A percentile compares a stretch with the other conserved stretches of the same genome.
phyloP scores from a whole-genome alignment of 2,888 invertebrate species.

The Mythimna loreyi region DNA sequence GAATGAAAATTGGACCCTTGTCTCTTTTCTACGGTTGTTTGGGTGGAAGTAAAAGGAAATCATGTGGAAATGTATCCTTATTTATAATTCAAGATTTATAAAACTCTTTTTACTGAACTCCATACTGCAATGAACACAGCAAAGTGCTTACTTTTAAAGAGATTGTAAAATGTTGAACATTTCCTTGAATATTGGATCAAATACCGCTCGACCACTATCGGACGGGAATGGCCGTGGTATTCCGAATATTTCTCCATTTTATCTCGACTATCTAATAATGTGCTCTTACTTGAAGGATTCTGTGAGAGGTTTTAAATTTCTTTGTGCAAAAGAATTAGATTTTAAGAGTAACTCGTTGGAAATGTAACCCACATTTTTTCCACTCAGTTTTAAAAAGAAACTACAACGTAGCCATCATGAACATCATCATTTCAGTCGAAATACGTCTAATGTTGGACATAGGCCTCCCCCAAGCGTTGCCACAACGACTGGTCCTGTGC shows the following conservation, averaged over 20 bases:
- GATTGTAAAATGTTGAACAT: constrained; percentile 41
- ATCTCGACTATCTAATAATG: constrained; percentile 51
- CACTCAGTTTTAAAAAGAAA: neutral
- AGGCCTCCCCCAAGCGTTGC: too few relatives aligned
- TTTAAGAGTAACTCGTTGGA: neutral
- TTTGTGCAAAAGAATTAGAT: neutral
- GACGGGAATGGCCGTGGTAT: constrained; percentile 45
- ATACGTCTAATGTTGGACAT: too few relatives aligned
- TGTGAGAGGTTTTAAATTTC: constrained; percentile 10
- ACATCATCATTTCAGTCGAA: too few relatives aligned
- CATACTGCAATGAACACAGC: constrained; percentile 20
- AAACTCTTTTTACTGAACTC: constrained; percentile 3
- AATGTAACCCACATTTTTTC: too few relatives aligned
- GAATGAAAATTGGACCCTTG: constrained; percentile 20
- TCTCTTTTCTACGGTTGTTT: constrained; percentile 10
- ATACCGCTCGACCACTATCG: constrained; percentile 46
- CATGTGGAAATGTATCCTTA: neutral
- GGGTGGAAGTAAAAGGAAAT: neutral
- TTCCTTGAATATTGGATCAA: constrained; percentile 54
- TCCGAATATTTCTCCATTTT: constrained; percentile 51
- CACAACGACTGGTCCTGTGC: too few relatives aligned
- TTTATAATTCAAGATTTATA: neutral
- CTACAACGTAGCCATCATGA: neutral
- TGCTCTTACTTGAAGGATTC: constrained; percentile 26
- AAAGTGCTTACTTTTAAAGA: constrained; percentile 20